phyloP scores from a whole-genome alignment of 2,888 invertebrate genomes.

The Agrochola macilenta region DNA sequence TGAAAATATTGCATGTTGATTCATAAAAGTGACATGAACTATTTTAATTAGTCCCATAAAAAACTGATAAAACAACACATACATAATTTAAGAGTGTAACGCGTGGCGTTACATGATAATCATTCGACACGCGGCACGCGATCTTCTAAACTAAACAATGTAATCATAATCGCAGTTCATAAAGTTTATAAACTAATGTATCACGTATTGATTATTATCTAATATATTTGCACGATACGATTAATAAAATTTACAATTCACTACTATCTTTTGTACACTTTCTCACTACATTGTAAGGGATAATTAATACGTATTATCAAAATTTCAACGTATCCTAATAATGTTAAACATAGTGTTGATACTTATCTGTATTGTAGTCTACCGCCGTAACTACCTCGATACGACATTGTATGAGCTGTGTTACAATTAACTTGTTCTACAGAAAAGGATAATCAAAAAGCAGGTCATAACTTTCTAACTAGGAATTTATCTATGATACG shows the following conservation, averaged over 20 bases:
- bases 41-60: neutral
- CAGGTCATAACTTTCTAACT: no score
- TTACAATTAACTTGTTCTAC: neutral
- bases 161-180: slow-evolving; percentile 7
- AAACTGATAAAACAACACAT: slow-evolving; percentile 2
- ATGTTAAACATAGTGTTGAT: neutral
- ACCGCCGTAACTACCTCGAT: neutral
- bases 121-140: no score
- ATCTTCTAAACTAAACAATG: no score
- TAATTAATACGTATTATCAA: neutral
- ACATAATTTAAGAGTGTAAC: neutral
- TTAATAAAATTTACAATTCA: neutral
- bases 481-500: no score
- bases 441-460: neutral
- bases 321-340: neutral
- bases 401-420: neutral
- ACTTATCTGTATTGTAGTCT: neutral
- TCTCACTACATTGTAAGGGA: neutral
- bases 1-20: neutral
- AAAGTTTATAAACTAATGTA: slow-evolving; percentile 24
- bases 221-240: slow-evolving; percentile 7
- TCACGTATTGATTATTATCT: slow-evolving; percentile 5
- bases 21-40: neutral
- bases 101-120: neutral
- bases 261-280: neutral